Conservation (phyloP, 2,888 invertebrate genomes). For the Beris chalybata region DNA sequence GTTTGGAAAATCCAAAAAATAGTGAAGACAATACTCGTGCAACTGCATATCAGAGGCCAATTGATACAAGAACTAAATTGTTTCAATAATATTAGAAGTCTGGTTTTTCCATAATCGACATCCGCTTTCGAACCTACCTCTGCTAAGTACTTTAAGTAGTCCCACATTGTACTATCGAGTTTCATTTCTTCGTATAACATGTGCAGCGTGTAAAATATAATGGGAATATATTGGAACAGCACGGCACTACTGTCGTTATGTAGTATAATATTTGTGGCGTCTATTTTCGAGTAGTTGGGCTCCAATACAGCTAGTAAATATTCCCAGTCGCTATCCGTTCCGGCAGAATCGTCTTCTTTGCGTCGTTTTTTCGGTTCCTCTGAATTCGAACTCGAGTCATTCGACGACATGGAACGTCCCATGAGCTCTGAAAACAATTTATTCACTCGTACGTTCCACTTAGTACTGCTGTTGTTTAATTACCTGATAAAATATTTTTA, state of each 20-base stretch:
- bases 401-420: constrained; percentile 47
- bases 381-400: constrained; percentile 51
- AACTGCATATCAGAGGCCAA: constrained; percentile 75
- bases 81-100: not conserved
- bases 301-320: constrained; percentile 59
- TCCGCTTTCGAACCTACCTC: constrained; percentile 46
- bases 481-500: constrained; percentile 61
- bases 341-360: constrained; percentile 68
- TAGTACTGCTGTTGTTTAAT: constrained; percentile 17
- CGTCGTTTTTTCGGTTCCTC: constrained; percentile 69
- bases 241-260: constrained; percentile 59
- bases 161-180: constrained; percentile 70
- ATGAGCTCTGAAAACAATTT: constrained; percentile 44
- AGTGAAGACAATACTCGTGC: constrained; percentile 73
- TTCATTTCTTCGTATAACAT: constrained; percentile 90
- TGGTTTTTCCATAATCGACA: not conserved
- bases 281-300: constrained; percentile 36
- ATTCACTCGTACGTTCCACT: not conserved
- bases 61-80: constrained; percentile 66
- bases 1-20: constrained; percentile 84
- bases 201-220: constrained; percentile 80
- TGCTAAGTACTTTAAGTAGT: constrained; percentile 69
- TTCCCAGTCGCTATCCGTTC: constrained; percentile 81
- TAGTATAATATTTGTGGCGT: constrained; percentile 35
- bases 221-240: constrained; percentile 72